Conservation (phyloP, 2,797 vertebrate genomes). For the Numenius phaeopus region DNA sequence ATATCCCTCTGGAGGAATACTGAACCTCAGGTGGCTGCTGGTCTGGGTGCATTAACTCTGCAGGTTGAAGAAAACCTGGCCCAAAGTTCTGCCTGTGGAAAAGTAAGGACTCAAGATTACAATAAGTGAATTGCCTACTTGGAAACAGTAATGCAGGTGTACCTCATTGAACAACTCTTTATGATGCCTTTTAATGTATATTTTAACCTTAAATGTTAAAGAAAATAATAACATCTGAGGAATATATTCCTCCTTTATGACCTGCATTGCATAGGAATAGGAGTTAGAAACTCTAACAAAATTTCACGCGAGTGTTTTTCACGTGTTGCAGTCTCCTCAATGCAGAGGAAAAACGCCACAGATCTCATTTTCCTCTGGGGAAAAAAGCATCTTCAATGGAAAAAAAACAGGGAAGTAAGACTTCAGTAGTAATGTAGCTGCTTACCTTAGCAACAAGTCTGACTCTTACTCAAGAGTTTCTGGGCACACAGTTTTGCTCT, state of each 20-base stretch:
- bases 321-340: background rate
- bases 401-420: background rate
- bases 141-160: background rate
- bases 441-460: background rate
- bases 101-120: slow-evolving; percentile 30
- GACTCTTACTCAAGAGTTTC: background rate
- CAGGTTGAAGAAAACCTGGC: slow-evolving; percentile 84
- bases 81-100: slow-evolving; percentile 84
- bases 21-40: slow-evolving; percentile 76
- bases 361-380: background rate
- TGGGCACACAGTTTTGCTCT: background rate
- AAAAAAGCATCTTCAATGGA: background rate
- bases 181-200: background rate
- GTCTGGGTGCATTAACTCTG: slow-evolving; percentile 80
- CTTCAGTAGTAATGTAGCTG: background rate
- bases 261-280: background rate
- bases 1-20: slow-evolving; percentile 86
- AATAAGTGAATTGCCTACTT: background rate
- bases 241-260: background rate
- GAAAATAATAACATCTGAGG: background rate
- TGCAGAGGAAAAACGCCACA: background rate
- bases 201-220: background rate
- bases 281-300: background rate
- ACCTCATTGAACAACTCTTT: background rate
- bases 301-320: background rate